Evolutionary conservation across 2,888 invertebrate genomes (phyloP), one percentile per base, ranked within the genome.

Genomic region (Tolmerus cingulatus): DNA sequence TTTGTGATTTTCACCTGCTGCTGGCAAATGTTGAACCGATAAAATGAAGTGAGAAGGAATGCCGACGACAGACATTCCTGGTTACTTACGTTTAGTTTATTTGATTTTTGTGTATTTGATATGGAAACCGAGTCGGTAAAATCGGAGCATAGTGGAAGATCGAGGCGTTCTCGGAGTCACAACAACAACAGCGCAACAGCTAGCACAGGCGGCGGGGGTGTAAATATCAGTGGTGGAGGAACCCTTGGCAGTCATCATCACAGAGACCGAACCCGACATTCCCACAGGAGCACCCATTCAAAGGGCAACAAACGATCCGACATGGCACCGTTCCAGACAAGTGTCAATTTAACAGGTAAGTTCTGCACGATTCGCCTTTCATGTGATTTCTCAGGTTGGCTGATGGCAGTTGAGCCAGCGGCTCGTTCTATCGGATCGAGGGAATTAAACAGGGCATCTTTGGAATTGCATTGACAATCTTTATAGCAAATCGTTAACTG

Each of bases 81-180:
- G 7, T 74, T 74, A 19, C 40, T 74, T 46, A 23, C 14, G 19
- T 74, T 85, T 85, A 30, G 74, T 85, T 85, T 46, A 34, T 74
- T 43, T 85, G 34, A 46, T 43, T 86, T 86, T 86, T 51, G 27
- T 55, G 34, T 46, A 79, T 87, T 85, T 89, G 90, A 93, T 92
- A 97, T 97, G 97, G 98, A 98, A 94, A 97, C 97, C 91, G 98
- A 98, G 94, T 98, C 98, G 90, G 96, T 98, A 91, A 96, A 97
- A 92, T 98, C 98, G 87, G 98, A 98, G 93, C 95, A 97, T 91
- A 98, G 97, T 93, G 96, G 97, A 91, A 95, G 97, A 91, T 96
- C 96, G 85, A 94, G 96, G 92, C 94, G 96, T 88, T 96, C 96
- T 89, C 94, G 95, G 66, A 93, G 93, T 90, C 94, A 95, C 90